A percentile compares a stretch with the other conserved stretches of the same genome.
These are phyloP conservation scores for Illadopsis cleaveri DNA, from an alignment of 2,113 vertebrate genomes.

Conservation along the genomic window DNA sequence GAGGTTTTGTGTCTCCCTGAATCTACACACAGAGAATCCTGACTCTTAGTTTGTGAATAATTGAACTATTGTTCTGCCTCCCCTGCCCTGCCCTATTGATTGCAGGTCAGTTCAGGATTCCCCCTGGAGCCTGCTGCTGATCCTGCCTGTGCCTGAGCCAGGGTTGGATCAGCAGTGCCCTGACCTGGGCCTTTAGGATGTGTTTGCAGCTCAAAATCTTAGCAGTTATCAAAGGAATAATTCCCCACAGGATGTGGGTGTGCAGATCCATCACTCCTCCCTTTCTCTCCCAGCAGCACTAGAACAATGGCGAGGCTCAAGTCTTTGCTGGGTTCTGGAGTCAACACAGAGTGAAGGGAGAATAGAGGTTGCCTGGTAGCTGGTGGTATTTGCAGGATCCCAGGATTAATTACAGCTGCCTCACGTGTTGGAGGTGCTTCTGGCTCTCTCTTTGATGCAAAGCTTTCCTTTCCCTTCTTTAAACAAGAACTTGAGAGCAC, in stretches of 20 bases:
- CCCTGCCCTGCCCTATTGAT: neutral
- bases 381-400: neutral
- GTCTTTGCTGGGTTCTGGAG: neutral
- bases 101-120: neutral
- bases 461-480: slow-evolving; percentile 1
- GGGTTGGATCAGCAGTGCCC: neutral
- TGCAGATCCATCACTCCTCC: neutral
- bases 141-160: neutral
- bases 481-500: neutral
- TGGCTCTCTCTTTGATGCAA: neutral
- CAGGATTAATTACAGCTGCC: neutral
- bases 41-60: neutral
- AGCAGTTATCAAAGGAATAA: neutral
- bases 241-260: neutral
- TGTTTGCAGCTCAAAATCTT: neutral
- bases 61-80: neutral
- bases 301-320: neutral
- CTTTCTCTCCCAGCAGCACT: neutral
- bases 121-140: neutral
- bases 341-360: neutral
- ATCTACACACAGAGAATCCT: neutral
- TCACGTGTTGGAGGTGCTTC: neutral
- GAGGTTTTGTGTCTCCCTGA: neutral
- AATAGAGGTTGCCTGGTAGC: neutral
- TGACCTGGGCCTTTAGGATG: neutral